Percentiles rank a stretch among this genome's conserved stretches.
Conservation (phyloP, 2,797 vertebrate genomes). For the Microctenopoma lineatum region DNA sequence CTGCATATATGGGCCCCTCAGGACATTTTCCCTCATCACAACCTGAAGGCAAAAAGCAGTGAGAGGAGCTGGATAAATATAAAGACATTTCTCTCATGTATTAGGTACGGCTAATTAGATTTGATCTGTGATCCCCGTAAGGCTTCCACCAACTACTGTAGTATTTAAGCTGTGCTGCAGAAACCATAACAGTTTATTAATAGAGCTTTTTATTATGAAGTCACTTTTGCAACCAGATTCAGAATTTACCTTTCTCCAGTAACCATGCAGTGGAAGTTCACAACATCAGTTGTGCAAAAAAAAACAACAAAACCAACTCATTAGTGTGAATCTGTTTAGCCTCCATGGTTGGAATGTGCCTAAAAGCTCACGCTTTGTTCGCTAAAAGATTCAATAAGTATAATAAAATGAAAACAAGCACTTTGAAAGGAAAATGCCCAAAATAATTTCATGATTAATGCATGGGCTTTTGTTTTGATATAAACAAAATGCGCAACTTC, state of each 20-base stretch:
- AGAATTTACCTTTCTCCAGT: conserved; percentile 34
- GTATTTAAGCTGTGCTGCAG: conserved; percentile 48
- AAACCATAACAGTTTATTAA: conserved; percentile 66
- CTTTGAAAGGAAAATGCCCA: conserved; percentile 33
- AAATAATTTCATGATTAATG: conserved; percentile 62
- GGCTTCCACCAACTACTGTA: conserved; percentile 63
- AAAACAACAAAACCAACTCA: conserved; percentile 23
- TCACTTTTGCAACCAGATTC: conserved; percentile 22
- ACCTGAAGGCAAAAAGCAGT: conserved; percentile 69
- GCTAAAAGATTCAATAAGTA: conserved; percentile 18
- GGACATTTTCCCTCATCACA: conserved; percentile 56
- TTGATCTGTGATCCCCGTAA: conserved; percentile 70
- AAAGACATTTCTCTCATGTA: conserved; percentile 70
- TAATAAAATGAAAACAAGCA: conserved; percentile 31
- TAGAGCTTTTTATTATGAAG: conserved; percentile 62
- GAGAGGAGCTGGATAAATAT: conserved; percentile 71
- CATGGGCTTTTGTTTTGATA: conserved; percentile 53
- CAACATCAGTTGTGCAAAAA: background rate
- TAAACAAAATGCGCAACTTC: conserved; percentile 36
- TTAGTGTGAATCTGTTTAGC: conserved; percentile 22
- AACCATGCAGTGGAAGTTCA: conserved; percentile 12
- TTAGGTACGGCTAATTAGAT: conserved; percentile 76
- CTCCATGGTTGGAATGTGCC: conserved; percentile 29
- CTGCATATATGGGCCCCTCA: conserved; percentile 41
- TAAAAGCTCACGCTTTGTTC: conserved; percentile 20